These are phyloP conservation scores for Leptinotarsa undecemlineata DNA, from an alignment of 1,140 invertebrate species.

Conservation along the genomic window DNA sequence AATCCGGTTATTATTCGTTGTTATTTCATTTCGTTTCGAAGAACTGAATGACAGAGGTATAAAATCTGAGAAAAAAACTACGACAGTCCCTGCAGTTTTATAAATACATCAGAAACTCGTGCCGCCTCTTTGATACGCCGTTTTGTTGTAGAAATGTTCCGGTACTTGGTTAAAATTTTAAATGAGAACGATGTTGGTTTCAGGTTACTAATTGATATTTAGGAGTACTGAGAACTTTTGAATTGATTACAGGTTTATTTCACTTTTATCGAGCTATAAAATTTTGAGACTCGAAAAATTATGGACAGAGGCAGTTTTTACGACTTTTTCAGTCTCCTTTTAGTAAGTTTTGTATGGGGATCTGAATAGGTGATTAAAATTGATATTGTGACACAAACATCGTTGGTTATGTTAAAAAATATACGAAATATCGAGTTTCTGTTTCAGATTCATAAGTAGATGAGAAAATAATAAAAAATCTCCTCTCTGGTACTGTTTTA, in stretches of 20 bases:
- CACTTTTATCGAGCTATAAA: not conserved
- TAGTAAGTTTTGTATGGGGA: too few relatives aligned
- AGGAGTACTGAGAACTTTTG: conserved; percentile 2
- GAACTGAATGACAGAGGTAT: too few relatives aligned
- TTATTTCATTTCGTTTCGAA: too few relatives aligned
- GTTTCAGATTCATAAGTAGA: too few relatives aligned
- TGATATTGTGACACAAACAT: too few relatives aligned
- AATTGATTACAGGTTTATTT: conserved; percentile 2
- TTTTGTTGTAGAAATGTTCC: not conserved
- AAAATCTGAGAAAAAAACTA: not conserved
- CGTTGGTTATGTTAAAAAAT: too few relatives aligned
- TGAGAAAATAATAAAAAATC: too few relatives aligned
- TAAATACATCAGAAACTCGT: not conserved
- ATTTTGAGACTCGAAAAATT: not conserved
- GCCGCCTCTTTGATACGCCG: conserved; percentile 4
- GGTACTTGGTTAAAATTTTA: not conserved
- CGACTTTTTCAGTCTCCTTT: too few relatives aligned
- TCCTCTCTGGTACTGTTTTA: too few relatives aligned
- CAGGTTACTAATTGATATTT: conserved; percentile 3
- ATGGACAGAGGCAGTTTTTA: not conserved
- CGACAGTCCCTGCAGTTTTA: conserved; percentile 4
- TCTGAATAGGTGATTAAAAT: too few relatives aligned
- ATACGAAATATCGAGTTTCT: too few relatives aligned
- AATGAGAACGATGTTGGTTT: not conserved
- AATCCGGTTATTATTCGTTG: too few relatives aligned